Conservation (phyloP, 2,113 vertebrate genomes). For the Pampusana beccarii region DNA sequence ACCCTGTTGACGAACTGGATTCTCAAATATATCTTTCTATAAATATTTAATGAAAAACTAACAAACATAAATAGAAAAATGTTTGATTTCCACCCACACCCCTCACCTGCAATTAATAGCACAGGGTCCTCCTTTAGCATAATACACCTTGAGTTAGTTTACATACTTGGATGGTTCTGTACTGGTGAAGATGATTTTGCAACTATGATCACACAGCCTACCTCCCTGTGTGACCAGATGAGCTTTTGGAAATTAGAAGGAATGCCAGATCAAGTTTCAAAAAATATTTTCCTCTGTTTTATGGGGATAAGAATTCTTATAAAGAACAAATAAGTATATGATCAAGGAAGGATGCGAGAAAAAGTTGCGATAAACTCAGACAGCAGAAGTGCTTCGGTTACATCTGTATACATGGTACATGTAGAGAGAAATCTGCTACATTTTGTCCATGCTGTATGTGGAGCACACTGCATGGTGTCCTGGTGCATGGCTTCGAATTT, state of each 20-base stretch:
- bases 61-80: neutral
- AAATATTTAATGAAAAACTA: neutral
- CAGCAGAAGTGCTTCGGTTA: neutral
- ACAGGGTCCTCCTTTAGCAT: neutral
- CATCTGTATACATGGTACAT: rapidly evolving
- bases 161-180: neutral
- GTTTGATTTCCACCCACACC: neutral
- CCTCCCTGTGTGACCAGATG: neutral
- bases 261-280: neutral
- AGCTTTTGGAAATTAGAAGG: neutral
- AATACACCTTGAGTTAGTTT: neutral
- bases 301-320: neutral
- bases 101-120: neutral
- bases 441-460: neutral
- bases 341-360: neutral
- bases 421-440: neutral
- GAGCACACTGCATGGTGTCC: neutral
- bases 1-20: neutral
- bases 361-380: neutral
- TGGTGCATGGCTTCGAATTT: neutral
- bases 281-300: neutral
- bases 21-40: neutral
- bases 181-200: neutral
- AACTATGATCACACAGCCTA: neutral
- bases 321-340: neutral